Conservation (phyloP, 2,797 vertebrate genomes). For the Sebastes matsubarae region DNA sequence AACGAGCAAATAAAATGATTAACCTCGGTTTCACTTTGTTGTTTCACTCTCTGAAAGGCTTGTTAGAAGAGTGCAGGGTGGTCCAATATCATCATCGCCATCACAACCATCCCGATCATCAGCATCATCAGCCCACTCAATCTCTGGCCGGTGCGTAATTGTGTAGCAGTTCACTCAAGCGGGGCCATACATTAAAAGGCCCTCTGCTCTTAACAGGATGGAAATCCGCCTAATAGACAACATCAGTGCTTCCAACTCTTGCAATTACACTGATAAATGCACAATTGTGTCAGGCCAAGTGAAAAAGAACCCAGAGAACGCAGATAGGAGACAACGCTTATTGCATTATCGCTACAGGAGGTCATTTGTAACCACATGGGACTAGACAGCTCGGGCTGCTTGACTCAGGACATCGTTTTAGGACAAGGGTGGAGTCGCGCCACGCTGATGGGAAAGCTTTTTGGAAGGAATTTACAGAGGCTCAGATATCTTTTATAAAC, state of each 20-base stretch:
- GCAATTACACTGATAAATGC: slow-evolving; percentile 88
- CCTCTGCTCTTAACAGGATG: slow-evolving; percentile 82
- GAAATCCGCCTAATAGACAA: slow-evolving; percentile 86
- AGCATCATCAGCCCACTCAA: slow-evolving; percentile 69
- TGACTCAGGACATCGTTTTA: slow-evolving; percentile 58
- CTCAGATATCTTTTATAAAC: background rate
- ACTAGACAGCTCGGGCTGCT: slow-evolving; percentile 53
- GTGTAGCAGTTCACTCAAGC: slow-evolving; percentile 72
- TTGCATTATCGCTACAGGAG: slow-evolving; percentile 78
- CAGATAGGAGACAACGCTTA: slow-evolving; percentile 82
- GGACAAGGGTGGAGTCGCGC: slow-evolving; percentile 25
- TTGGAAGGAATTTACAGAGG: background rate
- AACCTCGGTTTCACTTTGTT: slow-evolving; percentile 79
- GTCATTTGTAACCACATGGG: slow-evolving; percentile 78
- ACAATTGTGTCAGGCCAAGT: slow-evolving; percentile 78
- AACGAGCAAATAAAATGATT: slow-evolving; percentile 83
- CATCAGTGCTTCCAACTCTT: slow-evolving; percentile 83
- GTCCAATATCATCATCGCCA: slow-evolving; percentile 60
- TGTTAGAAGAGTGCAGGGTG: slow-evolving; percentile 60
- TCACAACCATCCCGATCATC: slow-evolving; percentile 50
- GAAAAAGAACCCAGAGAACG: slow-evolving; percentile 77
- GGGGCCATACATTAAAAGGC: slow-evolving; percentile 83
- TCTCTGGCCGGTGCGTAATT: slow-evolving; percentile 71
- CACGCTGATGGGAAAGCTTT: background rate
- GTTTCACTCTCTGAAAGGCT: slow-evolving; percentile 66